Evolutionary conservation across 1,140 invertebrate genomes (phyloP).

Genomic region (Sycobia sp.): DNA sequence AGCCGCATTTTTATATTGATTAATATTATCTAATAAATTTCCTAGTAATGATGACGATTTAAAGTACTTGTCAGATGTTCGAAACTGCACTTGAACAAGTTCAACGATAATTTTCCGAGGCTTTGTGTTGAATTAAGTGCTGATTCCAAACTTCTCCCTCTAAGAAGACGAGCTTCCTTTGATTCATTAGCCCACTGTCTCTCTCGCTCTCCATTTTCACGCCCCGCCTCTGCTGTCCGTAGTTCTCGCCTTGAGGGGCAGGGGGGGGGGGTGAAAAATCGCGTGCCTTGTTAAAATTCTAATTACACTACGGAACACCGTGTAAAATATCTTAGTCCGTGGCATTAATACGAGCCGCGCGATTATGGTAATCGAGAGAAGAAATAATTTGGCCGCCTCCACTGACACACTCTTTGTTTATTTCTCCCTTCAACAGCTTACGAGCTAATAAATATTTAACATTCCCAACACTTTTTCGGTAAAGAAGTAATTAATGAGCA

Average conservation of each 20-base stretch:
- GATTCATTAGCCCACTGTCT: slow-evolving; percentile 13
- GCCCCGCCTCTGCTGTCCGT: neutral
- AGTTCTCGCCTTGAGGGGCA: neutral
- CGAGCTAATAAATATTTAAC: slow-evolving; percentile 3
- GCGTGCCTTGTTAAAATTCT: slow-evolving; percentile 19
- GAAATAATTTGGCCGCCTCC: slow-evolving; percentile 1
- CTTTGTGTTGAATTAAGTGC: slow-evolving; percentile 18
- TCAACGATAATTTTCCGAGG: neutral
- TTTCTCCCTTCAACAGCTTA: neutral
- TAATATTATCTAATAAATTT: too few relatives aligned
- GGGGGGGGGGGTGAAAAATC: slow-evolving; percentile 7
- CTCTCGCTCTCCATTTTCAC: neutral
- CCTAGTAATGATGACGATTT: slow-evolving; percentile 4
- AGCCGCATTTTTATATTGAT: too few relatives aligned
- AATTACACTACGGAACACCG: neutral
- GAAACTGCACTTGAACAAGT: neutral
- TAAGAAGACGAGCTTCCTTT: slow-evolving; percentile 10
- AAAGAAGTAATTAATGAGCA: too few relatives aligned
- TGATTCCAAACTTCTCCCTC: neutral
- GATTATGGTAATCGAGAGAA: slow-evolving; percentile 13
- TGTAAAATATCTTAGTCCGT: neutral
- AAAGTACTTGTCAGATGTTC: neutral
- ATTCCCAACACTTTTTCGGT: too few relatives aligned
- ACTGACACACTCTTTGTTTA: neutral
- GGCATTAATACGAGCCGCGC: slow-evolving; percentile 4